Percentiles rank a stretch among this genome's conserved stretches.
phyloP scores from a whole-genome alignment of 2,888 invertebrate species.

The Cosmopolites sordidus region DNA sequence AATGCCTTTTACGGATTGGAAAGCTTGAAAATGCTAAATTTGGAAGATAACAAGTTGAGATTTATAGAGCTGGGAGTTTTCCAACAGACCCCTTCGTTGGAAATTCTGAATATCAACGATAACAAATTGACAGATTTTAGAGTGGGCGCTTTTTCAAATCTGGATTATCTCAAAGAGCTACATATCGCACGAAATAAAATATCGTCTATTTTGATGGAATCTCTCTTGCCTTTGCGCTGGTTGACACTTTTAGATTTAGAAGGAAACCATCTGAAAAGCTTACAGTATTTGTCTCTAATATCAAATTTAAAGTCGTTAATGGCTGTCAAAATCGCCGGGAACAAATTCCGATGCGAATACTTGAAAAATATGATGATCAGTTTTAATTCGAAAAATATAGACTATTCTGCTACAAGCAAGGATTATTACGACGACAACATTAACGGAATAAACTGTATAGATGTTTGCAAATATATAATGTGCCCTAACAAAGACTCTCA shows the following conservation, averaged over 20 bases:
- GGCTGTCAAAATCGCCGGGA: constrained; percentile 24
- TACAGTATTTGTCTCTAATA: constrained; percentile 14
- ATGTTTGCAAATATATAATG: constrained; percentile 26
- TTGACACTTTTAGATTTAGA: constrained; percentile 27
- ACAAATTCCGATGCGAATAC: constrained; percentile 31
- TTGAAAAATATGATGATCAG: constrained; percentile 27
- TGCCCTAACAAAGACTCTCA: constrained; percentile 19
- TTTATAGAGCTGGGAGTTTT: constrained; percentile 25
- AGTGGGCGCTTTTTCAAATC: constrained; percentile 31
- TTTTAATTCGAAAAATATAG: constrained; percentile 23
- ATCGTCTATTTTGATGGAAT: constrained; percentile 23
- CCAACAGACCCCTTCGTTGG: constrained; percentile 22
- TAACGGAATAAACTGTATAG: constrained; percentile 29
- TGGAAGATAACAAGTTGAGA: constrained; percentile 25
- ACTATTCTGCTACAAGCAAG: constrained; percentile 17
- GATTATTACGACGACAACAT: constrained; percentile 25
- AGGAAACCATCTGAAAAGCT: constrained; percentile 29
- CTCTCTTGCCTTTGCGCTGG: constrained; percentile 26
- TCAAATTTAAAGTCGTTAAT: constrained; percentile 20
- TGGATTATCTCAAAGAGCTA: constrained; percentile 22
- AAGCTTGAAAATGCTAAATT: constrained; percentile 14
- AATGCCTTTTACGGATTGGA: constrained; percentile 18
- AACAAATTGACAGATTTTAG: constrained; percentile 27
- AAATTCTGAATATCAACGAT: constrained; percentile 21
- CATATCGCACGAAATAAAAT: constrained; percentile 29